Conservation (phyloP, 2,797 vertebrate genomes). For the Mormyrus hasselquistii region DNA sequence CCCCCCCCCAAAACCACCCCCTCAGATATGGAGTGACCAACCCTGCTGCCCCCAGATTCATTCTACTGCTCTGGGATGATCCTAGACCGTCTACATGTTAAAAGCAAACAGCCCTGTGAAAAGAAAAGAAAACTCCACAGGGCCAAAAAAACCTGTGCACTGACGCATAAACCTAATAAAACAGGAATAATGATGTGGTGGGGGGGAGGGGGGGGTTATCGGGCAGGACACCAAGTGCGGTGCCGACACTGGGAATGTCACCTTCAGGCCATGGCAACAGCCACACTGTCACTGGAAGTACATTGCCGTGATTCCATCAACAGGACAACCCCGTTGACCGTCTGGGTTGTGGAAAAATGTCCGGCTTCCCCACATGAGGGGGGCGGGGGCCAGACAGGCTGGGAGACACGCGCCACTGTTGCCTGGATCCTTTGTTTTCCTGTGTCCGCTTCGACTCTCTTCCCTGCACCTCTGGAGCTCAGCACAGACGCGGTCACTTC, state of each 20-base stretch:
- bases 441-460: background rate
- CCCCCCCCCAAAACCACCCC: background rate
- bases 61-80: background rate
- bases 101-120: background rate
- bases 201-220: background rate
- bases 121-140: background rate
- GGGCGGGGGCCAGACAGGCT: slow-evolving; percentile 38
- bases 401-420: slow-evolving; percentile 45
- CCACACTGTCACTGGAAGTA: background rate
- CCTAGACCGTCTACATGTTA: background rate
- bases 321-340: slow-evolving; percentile 58
- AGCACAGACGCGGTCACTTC: background rate
- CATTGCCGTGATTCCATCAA: slow-evolving; percentile 18
- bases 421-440: slow-evolving; percentile 24
- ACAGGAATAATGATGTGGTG: background rate
- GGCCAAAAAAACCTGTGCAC: background rate
- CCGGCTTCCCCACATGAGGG: slow-evolving; percentile 46
- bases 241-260: background rate
- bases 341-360: slow-evolving; percentile 43
- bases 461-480: background rate
- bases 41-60: background rate
- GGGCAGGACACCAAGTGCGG: background rate
- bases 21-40: background rate
- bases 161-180: background rate
- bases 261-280: background rate